Base-by-base conservation (phyloP, 2,888 invertebrate genomes). In the Thereva nobilitata region DNA sequence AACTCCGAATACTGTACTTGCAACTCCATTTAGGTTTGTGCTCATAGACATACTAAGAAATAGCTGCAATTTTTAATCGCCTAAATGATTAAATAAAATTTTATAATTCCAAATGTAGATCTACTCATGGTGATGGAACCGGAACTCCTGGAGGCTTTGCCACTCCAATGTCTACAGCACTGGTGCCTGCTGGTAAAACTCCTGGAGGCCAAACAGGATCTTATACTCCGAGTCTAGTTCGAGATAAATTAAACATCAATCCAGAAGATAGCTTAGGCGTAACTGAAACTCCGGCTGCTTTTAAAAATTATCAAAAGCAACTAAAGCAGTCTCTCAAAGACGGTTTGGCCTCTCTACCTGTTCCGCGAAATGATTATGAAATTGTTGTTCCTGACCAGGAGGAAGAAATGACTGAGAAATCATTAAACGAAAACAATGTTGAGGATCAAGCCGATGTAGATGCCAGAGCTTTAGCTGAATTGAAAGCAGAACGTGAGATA, bases 311-410 rank as follows among this genome's bases (percentile, higher is more conserved):
- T 73, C 90, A 91, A 71, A 89, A 88, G 76, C 89, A 89, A 81
- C 83, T 87, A 41, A 91, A 90, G 76, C 87, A 89, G 64, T 87
- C 91, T 64, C 84, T 97, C 34, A 87, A 90, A 50, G 86, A 87
- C 70, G 92, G 93, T 0, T 83, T 98, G 37, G 88, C 89, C 35
- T 83, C 89, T 0, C 83, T 99, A 67, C 99, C 99, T 1, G 81
- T 87, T 1, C 98, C 99, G 0, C 91, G 92, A 73, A 98, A 99
- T 78, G 98, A 99, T 82, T 99, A 96, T 79, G 98, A 99, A 83
- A 97, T 98, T 75, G 97, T 98, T 49, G 93, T 97, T 9, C 97
- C 97, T 0, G 96, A 96, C 70, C 86, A 89, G 64, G 90, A 91
- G 64, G 84, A 84, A 56, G 82, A 83, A 34, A 82, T 84, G 10